A percentile compares a stretch with the other conserved stretches of the same genome.
Conservation (phyloP, 2,888 invertebrate genomes). For the Netelia fuscicornis region DNA sequence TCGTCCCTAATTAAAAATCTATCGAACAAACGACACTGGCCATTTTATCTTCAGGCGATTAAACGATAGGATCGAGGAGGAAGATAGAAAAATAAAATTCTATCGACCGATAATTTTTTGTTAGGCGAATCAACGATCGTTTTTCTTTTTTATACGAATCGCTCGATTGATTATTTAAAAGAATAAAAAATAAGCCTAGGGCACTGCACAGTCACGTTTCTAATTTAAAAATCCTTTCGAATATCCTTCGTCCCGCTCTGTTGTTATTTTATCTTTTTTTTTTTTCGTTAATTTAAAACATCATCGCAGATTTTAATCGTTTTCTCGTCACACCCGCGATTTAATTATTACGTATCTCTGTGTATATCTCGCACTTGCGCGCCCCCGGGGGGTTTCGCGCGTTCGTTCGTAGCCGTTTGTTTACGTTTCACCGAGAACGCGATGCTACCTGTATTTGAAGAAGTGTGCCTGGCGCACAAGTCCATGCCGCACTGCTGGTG, state of each 20-base stretch:
- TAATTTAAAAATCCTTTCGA: constrained; percentile 4
- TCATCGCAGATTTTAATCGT: not conserved
- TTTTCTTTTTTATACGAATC: not conserved
- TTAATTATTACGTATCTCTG: not conserved
- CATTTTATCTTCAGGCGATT: not conserved
- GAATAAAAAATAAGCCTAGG: not conserved
- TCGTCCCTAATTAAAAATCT: too few species aligned
- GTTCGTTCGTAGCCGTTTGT: constrained; percentile 48
- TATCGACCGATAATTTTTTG: constrained; percentile 26
- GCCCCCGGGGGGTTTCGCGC: not conserved
- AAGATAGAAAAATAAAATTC: not conserved
- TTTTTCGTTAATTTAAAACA: not conserved
- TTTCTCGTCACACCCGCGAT: constrained; percentile 19
- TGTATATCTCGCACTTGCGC: not conserved
- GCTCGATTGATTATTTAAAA: not conserved
- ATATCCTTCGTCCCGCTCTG: not conserved
- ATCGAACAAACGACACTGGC: not conserved
- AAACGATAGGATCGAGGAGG: not conserved
- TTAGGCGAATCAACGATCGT: not conserved
- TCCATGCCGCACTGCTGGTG: constrained; percentile 81
- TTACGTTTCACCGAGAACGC: constrained; percentile 66
- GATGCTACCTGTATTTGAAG: constrained; percentile 77
- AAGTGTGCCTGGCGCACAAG: constrained; percentile 81
- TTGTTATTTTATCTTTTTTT: constrained; percentile 1
- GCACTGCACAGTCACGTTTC: constrained; percentile 52